Base-by-base conservation (phyloP, 2,113 vertebrate species). In the Xiphophorus hellerii region DNA sequence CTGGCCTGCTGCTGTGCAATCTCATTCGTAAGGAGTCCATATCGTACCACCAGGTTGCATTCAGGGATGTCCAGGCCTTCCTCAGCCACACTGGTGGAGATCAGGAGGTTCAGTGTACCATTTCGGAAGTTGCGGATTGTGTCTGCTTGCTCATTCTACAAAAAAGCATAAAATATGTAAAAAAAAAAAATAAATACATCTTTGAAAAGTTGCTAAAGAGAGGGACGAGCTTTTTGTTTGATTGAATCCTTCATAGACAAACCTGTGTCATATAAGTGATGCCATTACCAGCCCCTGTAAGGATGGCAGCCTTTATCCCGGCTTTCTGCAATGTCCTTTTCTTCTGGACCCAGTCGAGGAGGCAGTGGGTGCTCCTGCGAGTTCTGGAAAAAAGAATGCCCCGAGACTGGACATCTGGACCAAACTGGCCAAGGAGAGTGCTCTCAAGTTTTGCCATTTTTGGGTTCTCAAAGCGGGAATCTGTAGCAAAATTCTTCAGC, bases 11-110 rank as follows among this genome's bases (percentile, higher is more conserved):
- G 81, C 95, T 98, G 98, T 70, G 97, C 95, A 0, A 98, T 98
- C 90, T 98, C 97, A 0, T 98, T 99, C 67, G 97, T 98, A 78
- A 98, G 95, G 71, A 99, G 95, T 15, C 97, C 96, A 0, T 98
- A 99, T 76, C 97, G 96, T 22, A 99, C 95, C 76, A 99, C 94
- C 3, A 97, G 84, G 44, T 95, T 97, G 73, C 98, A 99, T 60
- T 96, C 92, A 0, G 94, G 95, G 69, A 98, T 97, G 76, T 99
- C 96, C 25, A 99, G 90, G 13, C 98, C 97, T 83, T 99, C 97
- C 80, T 99, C 98, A 0, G 94, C 97, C 87, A 99, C 96, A 0
- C 96, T 97, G 20, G 98, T 99, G 63, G 98, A 95, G 85, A 99
- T 94, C 64, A 98, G 93, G 65, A 99, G 94, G 93, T 98, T 98